Conservation (phyloP, 2,113 vertebrate species). For the Paralichthys olivaceus region DNA sequence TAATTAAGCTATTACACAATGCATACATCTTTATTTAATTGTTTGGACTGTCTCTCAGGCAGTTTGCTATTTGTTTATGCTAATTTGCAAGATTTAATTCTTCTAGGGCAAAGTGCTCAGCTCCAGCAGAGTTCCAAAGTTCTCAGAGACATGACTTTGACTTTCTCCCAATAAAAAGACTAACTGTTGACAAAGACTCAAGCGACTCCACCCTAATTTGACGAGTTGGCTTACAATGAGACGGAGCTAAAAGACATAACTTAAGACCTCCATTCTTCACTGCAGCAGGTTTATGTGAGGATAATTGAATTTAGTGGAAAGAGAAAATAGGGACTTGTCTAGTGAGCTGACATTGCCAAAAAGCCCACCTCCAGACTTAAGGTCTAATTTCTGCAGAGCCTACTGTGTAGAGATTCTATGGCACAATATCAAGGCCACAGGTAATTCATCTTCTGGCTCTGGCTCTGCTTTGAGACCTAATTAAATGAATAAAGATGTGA, state of each 20-base stretch:
- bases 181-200: conserved; percentile 13
- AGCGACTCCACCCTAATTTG: conserved; percentile 30
- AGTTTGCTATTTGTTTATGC: not conserved
- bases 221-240: conserved; percentile 32
- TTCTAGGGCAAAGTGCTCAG: conserved; percentile 2
- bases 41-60: not conserved
- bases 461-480: conserved; percentile 71
- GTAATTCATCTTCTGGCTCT: conserved; percentile 75
- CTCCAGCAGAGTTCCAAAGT: not conserved
- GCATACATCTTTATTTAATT: conserved; percentile 15
- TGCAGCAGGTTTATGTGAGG: conserved; percentile 54
- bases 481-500: conserved; percentile 78
- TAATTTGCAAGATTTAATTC: conserved; percentile 1
- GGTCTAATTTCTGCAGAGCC: conserved; percentile 66
- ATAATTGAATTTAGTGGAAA: conserved; percentile 68
- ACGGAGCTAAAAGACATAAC: conserved; percentile 41
- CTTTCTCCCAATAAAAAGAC: conserved; percentile 4
- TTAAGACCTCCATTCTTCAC: conserved; percentile 51
- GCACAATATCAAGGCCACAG: conserved; percentile 73
- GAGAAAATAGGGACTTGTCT: conserved; percentile 51
- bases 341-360: conserved; percentile 51
- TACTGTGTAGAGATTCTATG: conserved; percentile 56
- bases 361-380: conserved; percentile 60
- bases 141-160: conserved; percentile 7
- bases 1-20: conserved; percentile 28